Evolutionary conservation across 2,113 vertebrate genomes (phyloP).

Genomic region (Corapipo altera): DNA sequence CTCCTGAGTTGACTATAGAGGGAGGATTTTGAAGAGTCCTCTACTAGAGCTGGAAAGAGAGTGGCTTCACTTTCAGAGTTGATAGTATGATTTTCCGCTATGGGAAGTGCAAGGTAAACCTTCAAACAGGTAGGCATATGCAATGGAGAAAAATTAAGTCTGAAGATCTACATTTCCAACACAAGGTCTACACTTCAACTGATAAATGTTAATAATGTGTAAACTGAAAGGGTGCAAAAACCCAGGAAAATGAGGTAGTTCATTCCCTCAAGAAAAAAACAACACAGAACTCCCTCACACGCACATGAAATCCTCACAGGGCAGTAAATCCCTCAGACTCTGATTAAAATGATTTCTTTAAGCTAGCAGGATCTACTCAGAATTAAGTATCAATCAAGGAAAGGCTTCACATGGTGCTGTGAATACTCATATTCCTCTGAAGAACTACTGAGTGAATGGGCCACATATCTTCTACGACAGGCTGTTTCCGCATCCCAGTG

Average conservation of each 20-base stretch:
- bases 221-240: neutral
- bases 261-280: neutral
- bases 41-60: neutral
- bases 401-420: neutral
- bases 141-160: neutral
- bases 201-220: neutral
- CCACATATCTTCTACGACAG: neutral
- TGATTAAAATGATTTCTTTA: slow-evolving; percentile 7
- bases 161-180: neutral
- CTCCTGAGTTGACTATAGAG: neutral
- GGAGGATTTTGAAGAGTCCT: neutral
- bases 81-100: neutral
- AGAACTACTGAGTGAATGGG: neutral
- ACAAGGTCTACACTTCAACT: neutral
- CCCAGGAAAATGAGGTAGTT: neutral
- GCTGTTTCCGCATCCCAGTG: neutral
- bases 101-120: neutral
- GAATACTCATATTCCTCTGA: neutral
- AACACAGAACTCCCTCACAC: neutral
- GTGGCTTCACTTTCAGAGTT: neutral
- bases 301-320: neutral
- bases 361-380: neutral
- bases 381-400: neutral
- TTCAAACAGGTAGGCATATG: neutral
- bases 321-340: neutral